Percentiles rank a stretch among this genome's conserved stretches.
Conservation (phyloP, 92 coral and sea anemone genomes). For the Porites evermanni region DNA sequence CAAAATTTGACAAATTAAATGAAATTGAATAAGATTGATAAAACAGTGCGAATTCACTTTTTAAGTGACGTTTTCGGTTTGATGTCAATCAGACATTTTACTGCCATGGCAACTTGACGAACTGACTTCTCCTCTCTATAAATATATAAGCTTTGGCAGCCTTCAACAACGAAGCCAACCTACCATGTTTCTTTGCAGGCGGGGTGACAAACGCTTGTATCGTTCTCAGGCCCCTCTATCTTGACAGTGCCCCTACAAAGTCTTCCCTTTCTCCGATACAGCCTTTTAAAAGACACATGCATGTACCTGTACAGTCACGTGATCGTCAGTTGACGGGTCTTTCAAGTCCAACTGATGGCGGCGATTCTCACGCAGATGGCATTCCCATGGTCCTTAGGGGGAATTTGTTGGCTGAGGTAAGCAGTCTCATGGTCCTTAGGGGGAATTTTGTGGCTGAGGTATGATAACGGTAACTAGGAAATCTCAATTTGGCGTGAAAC, state of each 20-base stretch:
- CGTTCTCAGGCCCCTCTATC: conserved; percentile 74
- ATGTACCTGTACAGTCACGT: conserved; percentile 27
- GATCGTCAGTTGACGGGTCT: conserved; percentile 25
- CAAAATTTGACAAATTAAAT: no score
- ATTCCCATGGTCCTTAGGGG: conserved; percentile 51
- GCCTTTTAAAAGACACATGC: conserved; percentile 86
- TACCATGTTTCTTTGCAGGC: conserved; percentile 50
- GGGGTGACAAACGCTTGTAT: conserved; percentile 86
- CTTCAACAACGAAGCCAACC: no score
- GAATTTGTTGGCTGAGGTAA: no score
- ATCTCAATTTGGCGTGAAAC: no score
- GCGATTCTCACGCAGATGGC: conserved; percentile 27
- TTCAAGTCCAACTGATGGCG: not conserved
- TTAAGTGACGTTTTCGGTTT: no score
- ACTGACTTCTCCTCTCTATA: no score
- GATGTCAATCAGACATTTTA: no score
- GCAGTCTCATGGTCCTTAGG: no score
- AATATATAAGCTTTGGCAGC: no score
- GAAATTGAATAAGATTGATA: no score
- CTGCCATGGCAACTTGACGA: no score
- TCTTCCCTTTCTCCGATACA: conserved; percentile 81
- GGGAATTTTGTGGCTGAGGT: conserved; percentile 64
- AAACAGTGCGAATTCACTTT: no score
- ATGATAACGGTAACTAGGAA: not conserved
- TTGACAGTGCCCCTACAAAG: conserved; percentile 76